Conservation (phyloP, 1,140 invertebrate genomes). For the Pachyrhynchus sulphureomaculatus region DNA sequence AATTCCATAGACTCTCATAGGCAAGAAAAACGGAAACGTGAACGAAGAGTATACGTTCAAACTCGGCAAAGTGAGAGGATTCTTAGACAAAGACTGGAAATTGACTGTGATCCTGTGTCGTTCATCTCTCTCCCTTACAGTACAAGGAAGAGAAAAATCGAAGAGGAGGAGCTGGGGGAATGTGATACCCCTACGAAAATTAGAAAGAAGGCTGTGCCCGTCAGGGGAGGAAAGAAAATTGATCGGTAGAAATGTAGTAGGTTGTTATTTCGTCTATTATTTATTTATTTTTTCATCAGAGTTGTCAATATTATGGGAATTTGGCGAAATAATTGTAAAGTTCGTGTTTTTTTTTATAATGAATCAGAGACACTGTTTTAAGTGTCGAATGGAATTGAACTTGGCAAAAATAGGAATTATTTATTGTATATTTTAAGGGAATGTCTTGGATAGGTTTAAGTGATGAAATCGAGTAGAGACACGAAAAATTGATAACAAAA, state of each 20-base stretch:
- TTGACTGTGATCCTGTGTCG: slow-evolving; percentile 41
- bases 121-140: slow-evolving; percentile 37
- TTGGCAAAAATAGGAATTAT: background rate
- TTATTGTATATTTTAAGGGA: too few species aligned
- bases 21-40: slow-evolving; percentile 34
- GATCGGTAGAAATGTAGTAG: slow-evolving; percentile 1
- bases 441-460: too few species aligned
- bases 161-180: slow-evolving; percentile 9
- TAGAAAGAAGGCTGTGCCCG: slow-evolving; percentile 33
- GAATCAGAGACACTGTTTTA: background rate
- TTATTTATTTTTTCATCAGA: background rate
- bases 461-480: too few species aligned
- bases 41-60: slow-evolving; percentile 40
- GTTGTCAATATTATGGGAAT: background rate
- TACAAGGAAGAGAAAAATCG: slow-evolving; percentile 42
- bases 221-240: background rate
- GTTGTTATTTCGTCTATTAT: background rate
- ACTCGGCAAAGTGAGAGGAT: slow-evolving; percentile 49
- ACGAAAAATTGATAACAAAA: too few species aligned
- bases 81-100: slow-evolving; percentile 43
- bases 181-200: slow-evolving; percentile 38
- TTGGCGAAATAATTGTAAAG: background rate
- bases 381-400: background rate
- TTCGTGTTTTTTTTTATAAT: background rate
- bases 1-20: slow-evolving; percentile 40